Evolutionary conservation across 2,113 vertebrate genomes (phyloP).

Genomic region (Brachyhypopomus occidentalis): DNA sequence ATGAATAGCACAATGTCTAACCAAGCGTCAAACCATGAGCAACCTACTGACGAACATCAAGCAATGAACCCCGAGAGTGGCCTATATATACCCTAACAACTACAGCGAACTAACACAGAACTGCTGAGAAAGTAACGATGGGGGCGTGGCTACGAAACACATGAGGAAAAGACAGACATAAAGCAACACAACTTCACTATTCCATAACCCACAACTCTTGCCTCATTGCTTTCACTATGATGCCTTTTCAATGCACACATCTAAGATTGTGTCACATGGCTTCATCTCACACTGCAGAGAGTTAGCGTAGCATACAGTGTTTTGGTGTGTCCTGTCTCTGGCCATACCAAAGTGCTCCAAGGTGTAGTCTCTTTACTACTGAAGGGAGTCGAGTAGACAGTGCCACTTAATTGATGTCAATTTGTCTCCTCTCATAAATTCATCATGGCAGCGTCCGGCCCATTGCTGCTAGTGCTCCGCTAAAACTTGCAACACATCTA

Average conservation of each 20-base stretch:
- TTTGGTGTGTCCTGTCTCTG: neutral
- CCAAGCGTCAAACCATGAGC: too few species aligned
- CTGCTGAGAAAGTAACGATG: too few species aligned
- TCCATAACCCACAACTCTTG: constrained; percentile 7
- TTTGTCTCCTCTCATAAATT: constrained; percentile 54
- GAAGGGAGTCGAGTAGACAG: constrained; percentile 26
- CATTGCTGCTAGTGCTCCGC: constrained; percentile 36
- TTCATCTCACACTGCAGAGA: neutral
- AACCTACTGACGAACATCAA: too few species aligned
- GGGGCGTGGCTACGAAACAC: too few species aligned
- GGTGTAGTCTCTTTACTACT: constrained; percentile 26
- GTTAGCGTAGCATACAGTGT: neutral
- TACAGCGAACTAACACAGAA: too few species aligned
- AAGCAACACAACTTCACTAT: constrained; percentile 6
- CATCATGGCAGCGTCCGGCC: constrained; percentile 44
- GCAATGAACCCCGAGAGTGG: too few species aligned
- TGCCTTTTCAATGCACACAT: neutral
- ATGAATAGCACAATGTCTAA: too few species aligned
- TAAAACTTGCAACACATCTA: constrained; percentile 38
- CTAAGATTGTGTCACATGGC: too few species aligned
- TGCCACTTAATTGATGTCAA: constrained; percentile 46
- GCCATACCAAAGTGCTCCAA: constrained; percentile 11
- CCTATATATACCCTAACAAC: too few species aligned
- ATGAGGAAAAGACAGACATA: too few species aligned
- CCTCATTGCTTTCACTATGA: neutral